phyloP scores from a whole-genome alignment of 1,140 invertebrate genomes.

The Monomorium pharaonis region DNA sequence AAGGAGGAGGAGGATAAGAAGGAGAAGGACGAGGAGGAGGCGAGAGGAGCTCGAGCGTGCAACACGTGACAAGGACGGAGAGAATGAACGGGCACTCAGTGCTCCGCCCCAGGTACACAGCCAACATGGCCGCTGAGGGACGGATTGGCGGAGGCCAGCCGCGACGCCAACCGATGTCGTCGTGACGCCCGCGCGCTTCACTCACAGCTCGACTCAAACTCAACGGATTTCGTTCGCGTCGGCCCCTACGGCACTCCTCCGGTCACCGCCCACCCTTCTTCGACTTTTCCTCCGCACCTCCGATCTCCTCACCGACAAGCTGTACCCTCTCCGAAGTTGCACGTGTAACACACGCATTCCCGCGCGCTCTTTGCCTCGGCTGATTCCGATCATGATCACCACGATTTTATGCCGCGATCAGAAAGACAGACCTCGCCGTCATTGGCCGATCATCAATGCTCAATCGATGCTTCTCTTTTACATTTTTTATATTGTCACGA shows the following conservation, averaged over 20 bases:
- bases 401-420: conserved; percentile 16
- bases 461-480: conserved; percentile 11
- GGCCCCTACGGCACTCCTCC: conserved; percentile 72
- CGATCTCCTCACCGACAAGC: neutral
- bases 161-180: conserved; percentile 80
- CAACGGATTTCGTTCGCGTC: conserved; percentile 68
- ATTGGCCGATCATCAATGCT: neutral
- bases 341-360: conserved; percentile 40
- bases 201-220: conserved; percentile 77
- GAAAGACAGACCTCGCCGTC: neutral
- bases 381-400: conserved; percentile 8
- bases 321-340: conserved; percentile 33
- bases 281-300: conserved; percentile 50
- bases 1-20: conserved; percentile 45
- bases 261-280: conserved; percentile 76
- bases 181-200: conserved; percentile 84
- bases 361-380: neutral
- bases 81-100: conserved; percentile 47
- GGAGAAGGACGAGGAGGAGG: conserved; percentile 48
- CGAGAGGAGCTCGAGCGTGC: conserved; percentile 37
- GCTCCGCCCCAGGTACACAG: conserved; percentile 84
- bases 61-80: conserved; percentile 50
- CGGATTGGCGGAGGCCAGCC: conserved; percentile 83
- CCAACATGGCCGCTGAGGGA: conserved; percentile 85
- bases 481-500: neutral